phyloP scores from a whole-genome alignment of 1,140 invertebrate genomes.

The Eupristina koningsbergeri region DNA sequence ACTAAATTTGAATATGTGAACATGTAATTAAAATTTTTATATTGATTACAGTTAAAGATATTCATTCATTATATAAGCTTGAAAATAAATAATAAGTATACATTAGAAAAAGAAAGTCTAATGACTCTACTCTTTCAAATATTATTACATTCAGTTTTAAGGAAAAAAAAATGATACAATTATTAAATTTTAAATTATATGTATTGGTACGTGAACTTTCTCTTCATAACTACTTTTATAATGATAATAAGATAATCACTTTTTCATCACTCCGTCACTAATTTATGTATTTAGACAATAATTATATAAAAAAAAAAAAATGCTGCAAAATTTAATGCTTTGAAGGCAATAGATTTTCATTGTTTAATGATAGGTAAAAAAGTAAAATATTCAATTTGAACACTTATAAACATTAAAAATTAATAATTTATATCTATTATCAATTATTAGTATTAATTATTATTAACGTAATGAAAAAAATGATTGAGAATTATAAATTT shows the following conservation, averaged over 20 bases:
- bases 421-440: no score
- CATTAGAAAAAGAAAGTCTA: neutral
- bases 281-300: neutral
- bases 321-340: no score
- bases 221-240: neutral
- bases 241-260: neutral
- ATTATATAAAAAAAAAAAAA: no score
- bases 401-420: no score
- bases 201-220: neutral
- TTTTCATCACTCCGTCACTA: neutral
- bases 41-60: neutral
- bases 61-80: neutral
- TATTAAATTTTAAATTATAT: neutral
- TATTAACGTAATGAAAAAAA: neutral
- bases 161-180: conserved; percentile 5
- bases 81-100: neutral
- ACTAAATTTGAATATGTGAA: no score
- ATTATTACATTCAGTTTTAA: neutral
- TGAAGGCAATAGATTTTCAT: no score
- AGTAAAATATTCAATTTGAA: no score
- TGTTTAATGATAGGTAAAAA: no score
- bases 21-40: neutral
- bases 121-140: neutral
- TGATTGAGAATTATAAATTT: no score
- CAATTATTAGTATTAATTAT: neutral